Evolutionary conservation across 2,113 vertebrate genomes (phyloP).

Genomic region (Blennius ocellaris): DNA sequence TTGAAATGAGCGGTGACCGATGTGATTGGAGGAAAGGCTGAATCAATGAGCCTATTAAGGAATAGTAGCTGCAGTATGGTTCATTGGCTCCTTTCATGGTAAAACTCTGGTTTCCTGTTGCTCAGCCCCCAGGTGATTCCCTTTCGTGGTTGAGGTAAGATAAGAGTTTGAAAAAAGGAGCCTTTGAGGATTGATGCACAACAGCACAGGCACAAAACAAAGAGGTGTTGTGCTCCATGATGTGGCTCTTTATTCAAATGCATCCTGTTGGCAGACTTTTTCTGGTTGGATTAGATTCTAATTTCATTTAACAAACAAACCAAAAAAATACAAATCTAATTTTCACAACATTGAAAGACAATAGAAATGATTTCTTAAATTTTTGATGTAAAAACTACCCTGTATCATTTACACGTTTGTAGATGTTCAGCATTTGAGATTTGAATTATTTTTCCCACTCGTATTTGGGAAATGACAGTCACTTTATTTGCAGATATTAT

Average conservation of each 20-base stretch:
- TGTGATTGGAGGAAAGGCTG: slow-evolving; percentile 3
- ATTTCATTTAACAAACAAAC: too few relatives aligned
- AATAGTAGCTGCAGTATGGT: slow-evolving; percentile 32
- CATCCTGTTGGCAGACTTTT: not conserved
- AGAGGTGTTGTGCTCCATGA: slow-evolving; percentile 14
- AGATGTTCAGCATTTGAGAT: too few relatives aligned
- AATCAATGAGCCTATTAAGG: slow-evolving; percentile 31
- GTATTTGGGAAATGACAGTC: too few relatives aligned
- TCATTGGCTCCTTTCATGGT: slow-evolving; percentile 24
- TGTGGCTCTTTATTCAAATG: slow-evolving; percentile 15
- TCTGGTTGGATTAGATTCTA: not conserved
- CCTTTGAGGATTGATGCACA: not conserved
- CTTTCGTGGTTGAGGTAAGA: slow-evolving; percentile 15
- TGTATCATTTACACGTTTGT: too few relatives aligned
- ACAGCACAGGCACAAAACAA: slow-evolving; percentile 28
- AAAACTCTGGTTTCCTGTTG: slow-evolving; percentile 7
- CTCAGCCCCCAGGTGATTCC: slow-evolving; percentile 27
- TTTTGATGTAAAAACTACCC: too few relatives aligned
- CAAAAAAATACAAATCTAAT: too few relatives aligned
- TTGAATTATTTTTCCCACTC: too few relatives aligned
- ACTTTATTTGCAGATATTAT: too few relatives aligned
- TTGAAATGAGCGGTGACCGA: slow-evolving; percentile 20
- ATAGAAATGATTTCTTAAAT: too few relatives aligned
- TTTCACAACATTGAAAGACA: too few relatives aligned
- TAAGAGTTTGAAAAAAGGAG: not conserved